A percentile compares a stretch with the other conserved stretches of the same genome.
Evolutionary conservation across 2,888 invertebrate genomes (phyloP).

Genomic region (Apoderus coryli): DNA sequence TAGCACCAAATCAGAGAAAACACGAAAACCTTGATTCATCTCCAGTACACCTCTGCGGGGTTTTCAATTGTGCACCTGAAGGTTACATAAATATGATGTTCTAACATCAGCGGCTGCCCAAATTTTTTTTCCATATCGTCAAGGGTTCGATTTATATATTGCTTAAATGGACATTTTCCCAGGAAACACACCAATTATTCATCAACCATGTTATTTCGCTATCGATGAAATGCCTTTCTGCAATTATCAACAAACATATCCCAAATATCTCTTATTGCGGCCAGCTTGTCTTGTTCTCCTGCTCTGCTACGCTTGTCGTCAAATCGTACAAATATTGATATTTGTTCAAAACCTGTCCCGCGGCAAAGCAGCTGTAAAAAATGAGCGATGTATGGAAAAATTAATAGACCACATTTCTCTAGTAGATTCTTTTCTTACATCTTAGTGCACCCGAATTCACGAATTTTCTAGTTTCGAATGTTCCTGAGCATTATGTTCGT

Average conservation of each 20-base stretch:
- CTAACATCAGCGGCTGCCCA: constrained; percentile 14
- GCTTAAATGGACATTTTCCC: constrained; percentile 7
- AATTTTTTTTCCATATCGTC: constrained; percentile 12
- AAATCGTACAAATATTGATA: constrained; percentile 10
- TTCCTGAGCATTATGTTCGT: too few relatives aligned
- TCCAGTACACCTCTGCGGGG: constrained; percentile 10
- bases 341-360: constrained; percentile 10
- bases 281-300: constrained; percentile 12
- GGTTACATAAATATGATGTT: constrained; percentile 15
- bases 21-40: constrained; percentile 13
- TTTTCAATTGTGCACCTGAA: constrained; percentile 16
- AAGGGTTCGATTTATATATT: constrained; percentile 7
- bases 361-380: too few relatives aligned
- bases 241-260: constrained; percentile 10
- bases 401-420: constrained; percentile 12
- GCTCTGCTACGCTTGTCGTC: constrained; percentile 9
- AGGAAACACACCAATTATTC: constrained; percentile 6
- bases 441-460: too few relatives aligned
- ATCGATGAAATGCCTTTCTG: constrained; percentile 9
- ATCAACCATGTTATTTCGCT: constrained; percentile 12
- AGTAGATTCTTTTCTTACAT: constrained; percentile 13
- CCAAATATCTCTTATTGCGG: too few relatives aligned
- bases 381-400: constrained; percentile 11
- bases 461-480: too few relatives aligned
- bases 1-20: constrained; percentile 12